Base-by-base conservation (phyloP, 2,888 invertebrate species). In the Blera fallax region DNA sequence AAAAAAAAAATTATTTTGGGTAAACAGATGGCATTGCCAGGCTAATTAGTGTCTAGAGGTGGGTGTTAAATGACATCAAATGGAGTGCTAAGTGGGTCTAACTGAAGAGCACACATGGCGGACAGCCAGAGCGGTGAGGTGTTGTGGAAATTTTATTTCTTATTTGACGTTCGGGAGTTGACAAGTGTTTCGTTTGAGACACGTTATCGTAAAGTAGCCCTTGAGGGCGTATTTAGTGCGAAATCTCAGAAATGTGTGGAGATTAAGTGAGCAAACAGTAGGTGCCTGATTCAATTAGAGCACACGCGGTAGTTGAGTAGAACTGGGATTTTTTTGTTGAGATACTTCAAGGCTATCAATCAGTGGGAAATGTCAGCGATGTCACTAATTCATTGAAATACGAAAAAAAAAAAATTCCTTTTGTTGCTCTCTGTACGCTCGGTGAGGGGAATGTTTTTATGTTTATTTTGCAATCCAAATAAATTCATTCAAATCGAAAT, bases 31-130 rank as follows among this genome's bases (percentile, higher is more conserved):
- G 60, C 43, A 72, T 16, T 62, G 62, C 27, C 37, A 70, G 18
- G 43, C 16, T 29, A 62, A 58, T 48, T 56, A 64, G 37, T 27
- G 16, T 24, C 6, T 1, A 8, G 32, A 24, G n/a, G 14, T 14
- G 5, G 21, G 48, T 70, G 70, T 14, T 77, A 70, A 65, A 37
- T 27, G 50, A 5, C 37, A 6, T 58, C 7, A 69, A 78, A 56
- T 69, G 4, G 27, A 27, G 56, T 76, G 74, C 52, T 74, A 84
- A 83, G 3, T 54, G 14, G 14, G 10, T 60, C 72, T 73, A 77
- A 72, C 0, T 77, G 40, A 14, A 56, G 3, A 8, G 40, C 29
- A 64, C n/a, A 65, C 37, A 27, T 6, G 11, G 7, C 8, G 10
- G 14, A 14, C 21, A 14, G 70, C 11, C 24, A 24, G 7, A 2